Evolutionary conservation across 1,140 invertebrate genomes (phyloP).

Genomic region (Dryas iulia): DNA sequence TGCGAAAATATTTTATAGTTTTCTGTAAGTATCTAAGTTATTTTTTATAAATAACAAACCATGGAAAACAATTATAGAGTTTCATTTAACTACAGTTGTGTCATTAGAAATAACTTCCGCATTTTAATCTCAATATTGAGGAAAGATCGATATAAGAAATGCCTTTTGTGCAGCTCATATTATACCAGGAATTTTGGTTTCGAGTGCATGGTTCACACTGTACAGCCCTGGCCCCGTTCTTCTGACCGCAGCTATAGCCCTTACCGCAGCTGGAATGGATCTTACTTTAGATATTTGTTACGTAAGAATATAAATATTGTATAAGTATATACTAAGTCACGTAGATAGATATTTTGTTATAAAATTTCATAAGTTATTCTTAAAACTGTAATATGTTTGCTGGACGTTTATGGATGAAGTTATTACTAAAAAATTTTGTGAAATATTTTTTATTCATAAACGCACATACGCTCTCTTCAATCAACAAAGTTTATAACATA

Average conservation of each 20-base stretch:
- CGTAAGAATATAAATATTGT: slow-evolving; percentile 40
- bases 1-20: slow-evolving; percentile 66
- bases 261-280: slow-evolving; percentile 71
- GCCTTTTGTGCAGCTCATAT: slow-evolving; percentile 54
- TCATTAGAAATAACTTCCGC: not conserved
- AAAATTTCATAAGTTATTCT: not conserved
- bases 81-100: not conserved
- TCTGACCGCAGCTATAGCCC: slow-evolving; percentile 54
- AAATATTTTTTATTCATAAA: too few species aligned
- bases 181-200: slow-evolving; percentile 56
- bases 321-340: not conserved
- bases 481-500: too few species aligned
- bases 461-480: too few species aligned
- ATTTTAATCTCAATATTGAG: not conserved
- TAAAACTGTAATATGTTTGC: too few species aligned
- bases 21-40: slow-evolving; percentile 54
- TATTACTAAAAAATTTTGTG: too few species aligned
- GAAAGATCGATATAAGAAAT: not conserved
- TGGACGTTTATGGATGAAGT: too few species aligned
- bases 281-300: slow-evolving; percentile 68
- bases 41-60: not conserved
- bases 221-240: slow-evolving; percentile 54
- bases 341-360: not conserved
- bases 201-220: slow-evolving; percentile 45
- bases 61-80: not conserved